Base-by-base conservation (phyloP, 1,140 invertebrate genomes). In the Ceratina calcarata region DNA sequence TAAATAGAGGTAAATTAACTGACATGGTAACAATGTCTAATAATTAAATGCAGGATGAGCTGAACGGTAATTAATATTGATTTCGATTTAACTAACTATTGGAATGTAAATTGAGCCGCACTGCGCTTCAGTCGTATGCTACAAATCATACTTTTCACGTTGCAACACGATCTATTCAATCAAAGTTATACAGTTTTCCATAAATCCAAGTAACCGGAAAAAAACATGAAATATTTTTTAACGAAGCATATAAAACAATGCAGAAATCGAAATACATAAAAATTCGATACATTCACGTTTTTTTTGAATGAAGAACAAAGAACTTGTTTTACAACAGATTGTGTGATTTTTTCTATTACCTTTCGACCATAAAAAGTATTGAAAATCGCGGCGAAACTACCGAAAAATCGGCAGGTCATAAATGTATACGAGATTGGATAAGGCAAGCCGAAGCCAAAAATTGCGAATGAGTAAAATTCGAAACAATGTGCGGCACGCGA, bases 401-500 rank as follows among this genome's bases (percentile, higher is more conserved):
- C 1, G 16, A 1, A 20, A 32, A 18, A 18, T 32, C n/a, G n/a
- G 10, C 1, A 12, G 12, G 2, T 10, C 7, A 20, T 22, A 10
- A 37, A 61, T n/a, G 10, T 18, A 58, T 58, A 51, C 32, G 10
- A 24, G 20, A 3, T 24, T 8, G 45, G 45, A 53, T 22, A 70
- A 61, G 37, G 24, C 15, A 24, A 22, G 18, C 18, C 37, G 18
- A 15, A 18, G 66, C 16, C 24, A 24, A 22, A 51, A 70, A 69
- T 6, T 13, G 37, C 20, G 18, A 37, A 55, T 16, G 61, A 2
- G 18, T 16, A 18, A 70, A 77, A 49, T 77, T 45, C 22, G 45
- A 53, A 70, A 77, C 75, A 77, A 77, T 72, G 68, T 22, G 45
- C 22, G 12, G 27, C 51, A 13, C 12, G 76, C 68, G 45, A 16